Evolutionary conservation across 1,140 invertebrate genomes (phyloP).

Genomic region (Protaetia brevitarsis): DNA sequence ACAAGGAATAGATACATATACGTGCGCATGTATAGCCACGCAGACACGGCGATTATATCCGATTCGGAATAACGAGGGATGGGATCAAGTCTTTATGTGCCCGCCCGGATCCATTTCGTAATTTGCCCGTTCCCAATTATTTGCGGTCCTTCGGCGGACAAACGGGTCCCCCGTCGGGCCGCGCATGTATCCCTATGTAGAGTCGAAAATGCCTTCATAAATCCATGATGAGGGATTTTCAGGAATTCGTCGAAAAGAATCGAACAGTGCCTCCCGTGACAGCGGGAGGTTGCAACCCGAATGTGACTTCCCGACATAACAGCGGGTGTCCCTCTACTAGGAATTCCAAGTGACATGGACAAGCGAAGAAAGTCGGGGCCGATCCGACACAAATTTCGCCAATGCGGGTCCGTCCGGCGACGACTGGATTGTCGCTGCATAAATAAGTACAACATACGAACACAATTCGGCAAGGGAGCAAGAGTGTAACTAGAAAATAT

Average conservation of each 20-base stretch:
- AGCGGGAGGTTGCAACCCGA: constrained; percentile 12
- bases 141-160: constrained; percentile 13
- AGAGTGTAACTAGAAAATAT: neutral
- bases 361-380: neutral
- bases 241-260: constrained; percentile 22
- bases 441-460: constrained; percentile 7
- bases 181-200: constrained; percentile 15
- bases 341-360: constrained; percentile 18
- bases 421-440: neutral
- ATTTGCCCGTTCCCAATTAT: constrained; percentile 17
- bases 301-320: constrained; percentile 18
- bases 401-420: constrained; percentile 5
- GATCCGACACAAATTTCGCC: constrained; percentile 13
- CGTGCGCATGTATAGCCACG: neutral
- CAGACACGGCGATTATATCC: constrained; percentile 1
- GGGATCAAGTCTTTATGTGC: constrained; percentile 16
- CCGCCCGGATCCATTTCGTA: constrained; percentile 12
- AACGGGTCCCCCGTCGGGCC: constrained; percentile 14
- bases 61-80: constrained; percentile 6
- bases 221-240: constrained; percentile 22
- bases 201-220: constrained; percentile 20
- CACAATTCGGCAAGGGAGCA: neutral
- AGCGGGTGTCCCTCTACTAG: constrained; percentile 4
- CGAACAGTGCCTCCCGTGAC: constrained; percentile 14
- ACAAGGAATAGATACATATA: too few relatives aligned